Percentiles rank a stretch among this genome's conserved stretches.
phyloP scores from a whole-genome alignment of 2,888 invertebrate genomes.

The Leptopilina myrica region DNA sequence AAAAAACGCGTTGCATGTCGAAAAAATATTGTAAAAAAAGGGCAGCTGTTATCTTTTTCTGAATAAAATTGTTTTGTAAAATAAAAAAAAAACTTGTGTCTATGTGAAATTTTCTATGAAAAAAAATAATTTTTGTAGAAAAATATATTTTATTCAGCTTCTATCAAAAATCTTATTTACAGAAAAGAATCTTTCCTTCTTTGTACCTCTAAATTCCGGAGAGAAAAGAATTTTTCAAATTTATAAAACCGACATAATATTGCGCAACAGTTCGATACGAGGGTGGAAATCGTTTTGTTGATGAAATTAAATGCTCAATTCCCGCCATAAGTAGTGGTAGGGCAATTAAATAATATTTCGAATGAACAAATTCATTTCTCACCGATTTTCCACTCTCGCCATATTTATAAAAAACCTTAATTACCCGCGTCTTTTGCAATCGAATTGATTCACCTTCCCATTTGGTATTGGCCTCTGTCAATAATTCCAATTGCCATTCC shows the following conservation, averaged over 20 bases:
- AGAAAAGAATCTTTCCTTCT: not conserved
- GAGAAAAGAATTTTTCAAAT: conserved; percentile 45
- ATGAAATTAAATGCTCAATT: conserved; percentile 66
- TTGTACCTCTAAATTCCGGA: not conserved
- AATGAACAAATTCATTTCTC: conserved; percentile 56
- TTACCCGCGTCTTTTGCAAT: conserved; percentile 60
- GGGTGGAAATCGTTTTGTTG: conserved; percentile 69
- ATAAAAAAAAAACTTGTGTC: not conserved
- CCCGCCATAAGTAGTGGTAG: conserved; percentile 68
- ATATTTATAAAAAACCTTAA: conserved; percentile 71
- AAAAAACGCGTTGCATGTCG: conserved; percentile 18
- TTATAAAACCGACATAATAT: conserved; percentile 69
- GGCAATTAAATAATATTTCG: conserved; percentile 65
- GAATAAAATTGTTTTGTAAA: conserved; percentile 36
- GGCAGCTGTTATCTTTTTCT: conserved; percentile 25
- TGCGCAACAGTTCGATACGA: conserved; percentile 65
- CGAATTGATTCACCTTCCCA: conserved; percentile 49
- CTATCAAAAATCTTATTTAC: too few relatives aligned
- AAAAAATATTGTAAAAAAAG: conserved; percentile 22
- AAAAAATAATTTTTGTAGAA: not conserved
- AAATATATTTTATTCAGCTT: too few relatives aligned
- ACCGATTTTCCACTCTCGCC: conserved; percentile 58
- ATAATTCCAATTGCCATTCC: conserved; percentile 68
- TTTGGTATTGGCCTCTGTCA: conserved; percentile 59
- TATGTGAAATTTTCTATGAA: too few relatives aligned